phyloP scores from a whole-genome alignment of 2,888 invertebrate species.

The Nomada ruficornis region DNA sequence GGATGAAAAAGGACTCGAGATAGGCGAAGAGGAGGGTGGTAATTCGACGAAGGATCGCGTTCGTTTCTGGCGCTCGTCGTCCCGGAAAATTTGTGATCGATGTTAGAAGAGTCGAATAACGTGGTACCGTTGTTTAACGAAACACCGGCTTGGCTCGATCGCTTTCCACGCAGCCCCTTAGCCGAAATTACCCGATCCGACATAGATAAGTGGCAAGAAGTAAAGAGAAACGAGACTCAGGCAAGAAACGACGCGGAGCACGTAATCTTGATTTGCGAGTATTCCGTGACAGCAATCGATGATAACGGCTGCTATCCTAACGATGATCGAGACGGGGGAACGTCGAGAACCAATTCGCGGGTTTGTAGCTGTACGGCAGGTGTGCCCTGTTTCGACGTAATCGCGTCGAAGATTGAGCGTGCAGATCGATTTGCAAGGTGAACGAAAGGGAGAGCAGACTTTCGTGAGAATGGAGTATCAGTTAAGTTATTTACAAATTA shows the following conservation, averaged over 20 bases:
- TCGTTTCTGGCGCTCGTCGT: slow-evolving; percentile 17
- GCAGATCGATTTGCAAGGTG: not conserved
- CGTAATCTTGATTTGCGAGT: slow-evolving; percentile 53
- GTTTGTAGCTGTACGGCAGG: slow-evolving; percentile 3
- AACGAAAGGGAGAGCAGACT: not conserved
- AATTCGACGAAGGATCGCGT: slow-evolving; percentile 20
- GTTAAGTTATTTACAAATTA: too few species aligned
- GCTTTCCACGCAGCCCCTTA: slow-evolving; percentile 57
- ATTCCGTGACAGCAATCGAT: slow-evolving; percentile 45
- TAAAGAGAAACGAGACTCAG: slow-evolving; percentile 31
- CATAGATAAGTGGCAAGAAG: slow-evolving; percentile 52
- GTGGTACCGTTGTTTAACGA: slow-evolving; percentile 48
- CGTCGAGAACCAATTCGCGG: slow-evolving; percentile 36
- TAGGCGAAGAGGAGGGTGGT: not conserved
- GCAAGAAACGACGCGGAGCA: slow-evolving; percentile 21
- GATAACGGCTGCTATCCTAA: slow-evolving; percentile 27
- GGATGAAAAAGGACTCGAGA: not conserved
- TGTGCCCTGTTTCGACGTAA: not conserved
- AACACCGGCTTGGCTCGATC: slow-evolving; percentile 44
- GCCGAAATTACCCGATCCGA: slow-evolving; percentile 63
- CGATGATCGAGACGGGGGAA: slow-evolving; percentile 17
- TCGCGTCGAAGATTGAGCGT: not conserved
- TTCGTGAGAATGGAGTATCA: too few species aligned
- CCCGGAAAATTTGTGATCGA: slow-evolving; percentile 31
- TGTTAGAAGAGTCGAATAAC: slow-evolving; percentile 30